These are phyloP conservation scores for Calephelis perditalis DNA, from an alignment of 2,888 invertebrate genomes.

Conservation along the genomic window DNA sequence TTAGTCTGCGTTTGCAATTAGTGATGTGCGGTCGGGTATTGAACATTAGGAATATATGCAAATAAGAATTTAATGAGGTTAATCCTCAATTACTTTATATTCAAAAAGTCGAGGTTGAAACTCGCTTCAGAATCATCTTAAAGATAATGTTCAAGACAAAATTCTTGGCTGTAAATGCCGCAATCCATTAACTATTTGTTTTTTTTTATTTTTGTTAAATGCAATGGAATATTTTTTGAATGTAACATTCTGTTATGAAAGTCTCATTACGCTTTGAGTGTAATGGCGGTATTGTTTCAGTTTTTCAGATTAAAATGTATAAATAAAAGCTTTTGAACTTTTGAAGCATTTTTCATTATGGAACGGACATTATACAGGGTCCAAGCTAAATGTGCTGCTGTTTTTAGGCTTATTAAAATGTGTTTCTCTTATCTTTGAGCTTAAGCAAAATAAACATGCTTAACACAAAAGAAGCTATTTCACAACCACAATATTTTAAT, in stretches of 20 bases:
- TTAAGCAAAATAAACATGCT: not conserved
- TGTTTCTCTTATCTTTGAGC: conserved; percentile 3
- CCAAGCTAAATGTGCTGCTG: conserved; percentile 2
- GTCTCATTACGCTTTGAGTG: conserved; percentile 31
- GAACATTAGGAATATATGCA: conserved; percentile 64
- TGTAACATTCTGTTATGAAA: conserved; percentile 40
- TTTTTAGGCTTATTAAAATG: conserved; percentile 10
- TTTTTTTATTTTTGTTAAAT: conserved; percentile 36
- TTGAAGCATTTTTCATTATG: conserved; percentile 12
- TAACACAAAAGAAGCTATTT: not conserved
- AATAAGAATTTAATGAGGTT: conserved; percentile 45
- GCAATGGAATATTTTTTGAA: conserved; percentile 44
- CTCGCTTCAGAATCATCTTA: conserved; percentile 35
- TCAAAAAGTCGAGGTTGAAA: conserved; percentile 48
- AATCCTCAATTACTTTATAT: conserved; percentile 22
- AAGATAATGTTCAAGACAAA: conserved; percentile 41
- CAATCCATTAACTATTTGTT: conserved; percentile 51
- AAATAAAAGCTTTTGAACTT: conserved; percentile 12
- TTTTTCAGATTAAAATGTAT: conserved; percentile 21
- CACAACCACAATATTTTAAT: conserved; percentile 1
- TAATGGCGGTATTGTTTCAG: conserved; percentile 33
- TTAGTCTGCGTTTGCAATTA: conserved; percentile 77
- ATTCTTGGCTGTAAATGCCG: conserved; percentile 46
- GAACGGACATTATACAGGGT: conserved; percentile 8
- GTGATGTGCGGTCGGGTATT: conserved; percentile 69